Conservation (phyloP, 2,113 vertebrate species). For the Siphamia tubifer region DNA sequence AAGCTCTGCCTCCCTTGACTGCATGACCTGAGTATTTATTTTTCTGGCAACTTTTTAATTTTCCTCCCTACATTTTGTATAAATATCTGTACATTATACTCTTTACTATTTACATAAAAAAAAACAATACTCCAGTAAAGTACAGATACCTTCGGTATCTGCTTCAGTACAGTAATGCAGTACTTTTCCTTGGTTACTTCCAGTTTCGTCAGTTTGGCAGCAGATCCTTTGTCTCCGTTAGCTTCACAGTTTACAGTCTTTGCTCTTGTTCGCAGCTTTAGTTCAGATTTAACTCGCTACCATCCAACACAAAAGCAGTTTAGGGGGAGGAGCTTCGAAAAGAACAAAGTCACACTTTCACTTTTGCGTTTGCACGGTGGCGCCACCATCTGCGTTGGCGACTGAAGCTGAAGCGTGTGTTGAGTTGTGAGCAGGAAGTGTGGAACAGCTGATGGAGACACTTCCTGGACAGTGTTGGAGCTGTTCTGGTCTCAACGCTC, state of each 20-base stretch:
- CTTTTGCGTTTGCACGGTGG: neutral
- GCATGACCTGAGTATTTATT: too few species aligned
- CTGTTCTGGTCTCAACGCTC: constrained; percentile 26
- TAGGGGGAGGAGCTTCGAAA: constrained; percentile 7
- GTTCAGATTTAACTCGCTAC: constrained; percentile 61
- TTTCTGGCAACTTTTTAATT: too few species aligned
- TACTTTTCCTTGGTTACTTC: too few species aligned
- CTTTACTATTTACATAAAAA: too few species aligned
- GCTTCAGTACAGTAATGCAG: too few species aligned
- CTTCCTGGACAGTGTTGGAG: constrained; percentile 25
- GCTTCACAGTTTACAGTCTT: constrained; percentile 63
- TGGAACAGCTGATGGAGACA: constrained; percentile 17
- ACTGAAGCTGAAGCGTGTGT: neutral
- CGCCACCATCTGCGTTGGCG: neutral
- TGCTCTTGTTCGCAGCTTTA: constrained; percentile 60
- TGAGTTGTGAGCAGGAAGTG: neutral
- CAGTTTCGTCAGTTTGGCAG: constrained; percentile 55
- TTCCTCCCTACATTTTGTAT: too few species aligned
- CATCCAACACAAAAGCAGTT: constrained; percentile 16
- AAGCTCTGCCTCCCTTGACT: too few species aligned
- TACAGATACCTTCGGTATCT: too few species aligned
- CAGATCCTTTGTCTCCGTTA: constrained; percentile 57
- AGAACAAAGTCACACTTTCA: constrained; percentile 14
- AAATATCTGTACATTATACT: too few species aligned
- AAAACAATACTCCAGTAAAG: too few species aligned